Conservation (phyloP, 2,113 vertebrate genomes). For the Syngnathus scovelli region DNA sequence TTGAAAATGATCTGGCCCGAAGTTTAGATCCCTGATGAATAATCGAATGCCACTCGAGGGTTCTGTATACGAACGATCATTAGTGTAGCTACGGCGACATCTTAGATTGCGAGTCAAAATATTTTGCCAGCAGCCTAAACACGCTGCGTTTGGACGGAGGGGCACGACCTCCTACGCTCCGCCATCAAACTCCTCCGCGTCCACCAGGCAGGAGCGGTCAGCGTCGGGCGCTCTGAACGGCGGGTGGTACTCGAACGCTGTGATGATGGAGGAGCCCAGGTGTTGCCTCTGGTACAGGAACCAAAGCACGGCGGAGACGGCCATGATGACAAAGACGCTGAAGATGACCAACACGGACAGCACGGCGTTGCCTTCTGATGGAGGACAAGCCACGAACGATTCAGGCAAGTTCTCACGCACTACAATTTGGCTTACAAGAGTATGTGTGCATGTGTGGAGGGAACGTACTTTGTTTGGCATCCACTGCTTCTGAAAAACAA, state of each 20-base stretch:
- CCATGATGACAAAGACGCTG: constrained; percentile 71
- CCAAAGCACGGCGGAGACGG: constrained; percentile 72
- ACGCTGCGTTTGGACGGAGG: not conserved
- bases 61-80: not conserved
- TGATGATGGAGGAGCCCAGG: constrained; percentile 56
- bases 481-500: constrained; percentile 30
- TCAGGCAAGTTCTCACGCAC: constrained; percentile 19
- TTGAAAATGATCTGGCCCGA: not conserved
- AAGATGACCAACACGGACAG: constrained; percentile 74
- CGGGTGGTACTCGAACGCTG: constrained; percentile 70
- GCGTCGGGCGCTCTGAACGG: constrained; percentile 63
- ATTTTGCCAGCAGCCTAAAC: not conserved
- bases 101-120: not conserved
- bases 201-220: constrained; percentile 76
- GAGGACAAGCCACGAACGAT: constrained; percentile 31
- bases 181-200: constrained; percentile 75
- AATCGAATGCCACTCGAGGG: not conserved
- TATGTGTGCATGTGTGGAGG: too few species aligned
- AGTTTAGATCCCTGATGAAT: not conserved
- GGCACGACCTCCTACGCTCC: constrained; percentile 44
- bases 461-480: constrained; percentile 50
- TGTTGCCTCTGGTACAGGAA: constrained; percentile 74
- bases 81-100: not conserved
- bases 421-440: constrained; percentile 10
- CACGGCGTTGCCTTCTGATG: constrained; percentile 56